Percentiles rank a stretch among this genome's conserved stretches.
Evolutionary conservation across 2,888 invertebrate species (phyloP).

Genomic region (Linyphia triangularis): DNA sequence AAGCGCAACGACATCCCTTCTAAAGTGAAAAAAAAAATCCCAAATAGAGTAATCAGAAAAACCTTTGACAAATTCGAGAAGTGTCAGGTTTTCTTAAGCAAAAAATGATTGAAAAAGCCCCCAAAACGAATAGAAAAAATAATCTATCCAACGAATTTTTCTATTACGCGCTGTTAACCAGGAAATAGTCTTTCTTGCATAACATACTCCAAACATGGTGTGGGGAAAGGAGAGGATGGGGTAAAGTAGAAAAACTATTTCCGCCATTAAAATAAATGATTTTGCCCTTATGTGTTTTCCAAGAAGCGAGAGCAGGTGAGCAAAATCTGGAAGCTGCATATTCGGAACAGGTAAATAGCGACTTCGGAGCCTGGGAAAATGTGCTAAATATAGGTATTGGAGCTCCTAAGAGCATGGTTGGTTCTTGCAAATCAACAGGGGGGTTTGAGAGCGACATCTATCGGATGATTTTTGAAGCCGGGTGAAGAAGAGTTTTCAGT

Average conservation of each 20-base stretch:
- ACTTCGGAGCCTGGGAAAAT: slow-evolving; percentile 65
- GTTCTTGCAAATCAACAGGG: slow-evolving; percentile 22
- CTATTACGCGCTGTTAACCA: background rate
- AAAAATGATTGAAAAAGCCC: background rate
- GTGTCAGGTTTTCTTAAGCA: too few species aligned
- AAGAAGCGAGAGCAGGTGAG: background rate
- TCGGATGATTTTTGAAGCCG: background rate
- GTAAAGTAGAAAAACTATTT: background rate
- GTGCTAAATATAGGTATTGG: slow-evolving; percentile 68
- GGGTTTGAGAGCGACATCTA: slow-evolving; percentile 23
- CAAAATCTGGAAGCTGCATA: background rate
- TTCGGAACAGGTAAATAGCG: slow-evolving; percentile 18
- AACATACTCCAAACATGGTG: slow-evolving; percentile 1
- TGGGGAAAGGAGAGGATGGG: background rate
- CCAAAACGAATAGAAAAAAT: background rate
- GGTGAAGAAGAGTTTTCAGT: too few species aligned
- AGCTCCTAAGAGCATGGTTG: background rate
- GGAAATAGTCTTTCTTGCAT: slow-evolving; percentile 17
- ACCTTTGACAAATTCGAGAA: too few species aligned
- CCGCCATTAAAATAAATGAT: slow-evolving; percentile 35
- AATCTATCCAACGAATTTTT: background rate
- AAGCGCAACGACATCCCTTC: background rate
- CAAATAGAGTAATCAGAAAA: too few species aligned
- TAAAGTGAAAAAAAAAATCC: too few species aligned
- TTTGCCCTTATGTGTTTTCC: background rate